phyloP scores from a whole-genome alignment of 2,113 vertebrate species.

The Petrocephalus microphthalmus region DNA sequence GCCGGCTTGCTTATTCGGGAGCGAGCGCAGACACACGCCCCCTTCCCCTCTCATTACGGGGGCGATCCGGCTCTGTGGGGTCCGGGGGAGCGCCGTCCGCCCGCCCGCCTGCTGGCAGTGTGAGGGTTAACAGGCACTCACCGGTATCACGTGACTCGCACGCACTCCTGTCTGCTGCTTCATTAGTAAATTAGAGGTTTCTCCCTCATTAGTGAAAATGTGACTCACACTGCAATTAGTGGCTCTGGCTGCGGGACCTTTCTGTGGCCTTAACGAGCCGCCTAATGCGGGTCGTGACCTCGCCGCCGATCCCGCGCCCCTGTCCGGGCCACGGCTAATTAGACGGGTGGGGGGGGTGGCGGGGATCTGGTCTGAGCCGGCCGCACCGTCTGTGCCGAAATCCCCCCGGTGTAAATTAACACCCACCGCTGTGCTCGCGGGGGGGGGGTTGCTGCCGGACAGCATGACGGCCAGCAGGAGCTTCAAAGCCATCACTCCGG shows the following conservation, averaged over 20 bases:
- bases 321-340: slow-evolving; percentile 38
- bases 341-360: background rate
- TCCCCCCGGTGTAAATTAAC: background rate
- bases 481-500: background rate
- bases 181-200: slow-evolving; percentile 18
- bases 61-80: background rate
- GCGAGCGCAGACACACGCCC: background rate
- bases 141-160: background rate
- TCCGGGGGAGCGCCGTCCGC: background rate
- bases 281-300: slow-evolving; percentile 34
- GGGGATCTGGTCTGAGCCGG: background rate
- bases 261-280: slow-evolving; percentile 32
- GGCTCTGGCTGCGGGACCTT: slow-evolving; percentile 33
- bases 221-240: slow-evolving; percentile 32
- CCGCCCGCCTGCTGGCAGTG: background rate
- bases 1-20: background rate
- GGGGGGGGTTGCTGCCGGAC: background rate
- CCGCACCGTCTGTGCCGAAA: background rate
- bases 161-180: background rate
- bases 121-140: background rate
- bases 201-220: slow-evolving; percentile 22
- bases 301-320: slow-evolving; percentile 15
- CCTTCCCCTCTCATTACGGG: background rate
- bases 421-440: background rate
- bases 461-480: background rate